These are phyloP conservation scores for Ophion slaviceki DNA, from an alignment of 2,888 invertebrate genomes.

Conservation along the genomic window DNA sequence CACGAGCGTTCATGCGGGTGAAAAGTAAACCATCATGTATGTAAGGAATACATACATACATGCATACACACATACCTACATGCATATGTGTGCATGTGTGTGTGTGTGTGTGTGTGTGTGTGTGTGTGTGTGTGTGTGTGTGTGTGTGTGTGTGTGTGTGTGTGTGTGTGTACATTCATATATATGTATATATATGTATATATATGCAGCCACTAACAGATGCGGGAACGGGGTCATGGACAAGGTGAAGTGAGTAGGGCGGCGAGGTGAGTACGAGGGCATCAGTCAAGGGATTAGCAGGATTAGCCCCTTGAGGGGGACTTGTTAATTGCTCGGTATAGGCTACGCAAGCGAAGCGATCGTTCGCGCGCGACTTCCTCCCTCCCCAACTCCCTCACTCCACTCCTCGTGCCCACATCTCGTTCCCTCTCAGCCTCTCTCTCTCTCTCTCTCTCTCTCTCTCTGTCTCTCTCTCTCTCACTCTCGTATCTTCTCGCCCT, in stretches of 20 bases:
- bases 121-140: too few species aligned
- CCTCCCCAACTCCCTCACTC: not conserved
- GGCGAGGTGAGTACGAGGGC: constrained; percentile 72
- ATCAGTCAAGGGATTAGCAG: constrained; percentile 84
- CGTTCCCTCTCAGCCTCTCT: not conserved
- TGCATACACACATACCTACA: too few species aligned
- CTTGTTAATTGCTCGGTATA: constrained; percentile 83
- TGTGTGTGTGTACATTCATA: too few species aligned
- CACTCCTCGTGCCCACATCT: not conserved
- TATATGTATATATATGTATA: not conserved
- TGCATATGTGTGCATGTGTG: too few species aligned
- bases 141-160: too few species aligned
- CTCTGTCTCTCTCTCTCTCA: not conserved
- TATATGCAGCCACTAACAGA: constrained; percentile 23
- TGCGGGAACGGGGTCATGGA: constrained; percentile 67
- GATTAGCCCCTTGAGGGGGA: constrained; percentile 83
- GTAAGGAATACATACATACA: not conserved
- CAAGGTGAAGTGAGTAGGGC: constrained; percentile 63
- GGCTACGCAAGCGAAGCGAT: constrained; percentile 71
- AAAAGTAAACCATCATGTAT: constrained; percentile 1
- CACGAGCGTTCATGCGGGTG: constrained; percentile 19
- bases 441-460: not conserved
- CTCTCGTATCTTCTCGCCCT: constrained; percentile 16
- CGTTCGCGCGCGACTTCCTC: constrained; percentile 65
- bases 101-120: too few species aligned